Base-by-base conservation (phyloP, 2,888 invertebrate genomes). In the Harmothoe impar region DNA sequence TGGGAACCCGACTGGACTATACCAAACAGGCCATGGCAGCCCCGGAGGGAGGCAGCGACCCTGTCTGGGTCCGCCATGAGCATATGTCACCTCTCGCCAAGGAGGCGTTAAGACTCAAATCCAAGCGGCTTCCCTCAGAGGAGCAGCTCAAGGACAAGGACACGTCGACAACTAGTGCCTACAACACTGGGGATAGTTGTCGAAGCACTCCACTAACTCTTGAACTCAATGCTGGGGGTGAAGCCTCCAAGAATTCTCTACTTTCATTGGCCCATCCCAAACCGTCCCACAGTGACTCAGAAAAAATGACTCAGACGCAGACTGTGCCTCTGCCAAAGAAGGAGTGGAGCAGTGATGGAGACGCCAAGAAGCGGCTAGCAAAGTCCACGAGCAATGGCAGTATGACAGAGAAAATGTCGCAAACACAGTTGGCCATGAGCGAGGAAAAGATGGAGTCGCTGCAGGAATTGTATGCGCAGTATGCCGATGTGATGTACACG, bases 151-250 rank as follows among this genome's bases (percentile, higher is more conserved):
- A 94, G 85, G 94, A 94, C 91, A 90, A 97, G 91, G 97, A 97
- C 92, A 97, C 97, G 85, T 97, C 97, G 56, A 97, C 97, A 23
- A 95, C 95, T 62, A 95, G 95, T 95, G 97, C 97, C 88, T 97
- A 97, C 95, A 97, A 97, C 94, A 97, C 97, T 0, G 97, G 97
- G 0, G 97, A 97, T 90, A 97, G 97, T n/a, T 97, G 97, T 94
- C 97, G 97, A 93, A 97, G 97, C 94, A 97, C 95, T 1, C 92
- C 92, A 68, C 93, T 95, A 0, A 95, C 95, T 20, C 93, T 95
- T 33, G 95, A 95, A 92, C 93, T 95, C 12, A 95, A 94, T 90
- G 94, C 94, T 90, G 94, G 93, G 15, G 94, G 94, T 90, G 94
- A 94, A 43, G 93, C 94, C 52, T 85, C 78, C 0, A 94, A 94